Evolutionary conservation across 2,797 vertebrate species (phyloP), one percentile per base, ranked within the genome.

Genomic region (Adelosebastes latens): DNA sequence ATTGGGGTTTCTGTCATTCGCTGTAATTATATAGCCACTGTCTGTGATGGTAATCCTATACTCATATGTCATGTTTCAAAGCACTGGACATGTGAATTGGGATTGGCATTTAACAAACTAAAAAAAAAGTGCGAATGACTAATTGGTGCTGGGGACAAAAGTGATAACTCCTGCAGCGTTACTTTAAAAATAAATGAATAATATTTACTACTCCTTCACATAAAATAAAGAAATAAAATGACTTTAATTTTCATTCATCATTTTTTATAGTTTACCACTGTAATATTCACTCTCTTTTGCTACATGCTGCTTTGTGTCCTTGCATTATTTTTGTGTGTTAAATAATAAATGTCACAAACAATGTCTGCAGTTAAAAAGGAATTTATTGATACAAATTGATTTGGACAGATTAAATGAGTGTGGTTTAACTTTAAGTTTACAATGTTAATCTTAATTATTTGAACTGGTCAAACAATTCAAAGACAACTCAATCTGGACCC

Each of bases 371-470:
- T 79, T 87, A 31, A 81, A 81, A 36, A 69, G 16, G 14, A 22
- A 80, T 88, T 79, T 90, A 88, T 87, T 86, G 18, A 81, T 53
- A 75, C 29, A 36, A 69, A 75, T 62, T 1, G 4, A 1, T 63
- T 72, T 64, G 31, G 56, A 85, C 87, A 85, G 49, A 86, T 56
- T 61, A 69, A 70, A 58, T 58, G 59, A 70, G 14, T 61, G 49
- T 42, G 20, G 9, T 31, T 70, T 27, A 25, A 29, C 49, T 58
- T 49, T 62, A 22, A 8, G 6, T 36, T 59, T 36, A 60, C 25
- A 42, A 69, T 69, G 75, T 69, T 4, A 49, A 31, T 70, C 65
- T 56, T 18, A 39, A n/a, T 31, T 68, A 4, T 55, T 39, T 42
- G 1, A 53, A 63, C 9, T 22, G 32, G 71, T 68, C 14, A 72